Base-by-base conservation (phyloP, 1,140 invertebrate genomes). In the Aphelinus certus region DNA sequence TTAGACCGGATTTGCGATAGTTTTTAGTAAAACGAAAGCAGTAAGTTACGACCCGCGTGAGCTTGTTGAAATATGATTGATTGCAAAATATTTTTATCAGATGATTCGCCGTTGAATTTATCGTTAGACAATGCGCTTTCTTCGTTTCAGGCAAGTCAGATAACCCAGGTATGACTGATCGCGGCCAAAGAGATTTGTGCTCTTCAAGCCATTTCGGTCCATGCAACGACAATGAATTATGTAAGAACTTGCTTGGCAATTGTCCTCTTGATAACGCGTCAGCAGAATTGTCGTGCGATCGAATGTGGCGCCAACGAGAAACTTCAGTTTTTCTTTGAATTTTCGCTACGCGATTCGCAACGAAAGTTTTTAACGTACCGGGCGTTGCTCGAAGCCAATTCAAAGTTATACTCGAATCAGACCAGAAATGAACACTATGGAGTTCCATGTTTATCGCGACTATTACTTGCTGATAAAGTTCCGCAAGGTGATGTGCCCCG, bases 401-500 rank as follows among this genome's bases (percentile, higher is more conserved):
- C 81, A 80, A 26, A 75, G 72, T 73, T 26, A 26, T 26, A 26
- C 26, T 26, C 26, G 26, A 26, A 26, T 26, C 26, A 26, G 26
- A 26, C 26, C 77, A 83, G 51, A 79, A 79, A 61, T 68, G n/a
- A 1, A 65, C 55, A 0, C 49, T 26, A 7, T 58, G 2, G n/a
- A 76, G 45, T 55, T 56, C 26, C 3, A 62, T 60, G 1, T 60
- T 64, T 10, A 76, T 55, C 4, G 56, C 55, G 0, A 49, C 7
- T 43, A n/a, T 6, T 1, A 67, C n/a, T 3, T 72, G 49, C 7
- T 48, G 3, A 26, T 48, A 75, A 5, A 80, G 53, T 55, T 69
- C 64, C 7, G 68, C 61, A 10, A 83, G 61, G n/a, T 82, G 57
- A 0, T 79, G 1, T 2, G 79, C 77, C 10, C 75, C 79, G 53